A percentile compares a stretch with the other conserved stretches of the same genome.
Conservation (phyloP, 2,113 vertebrate genomes). For the Columba livia region DNA sequence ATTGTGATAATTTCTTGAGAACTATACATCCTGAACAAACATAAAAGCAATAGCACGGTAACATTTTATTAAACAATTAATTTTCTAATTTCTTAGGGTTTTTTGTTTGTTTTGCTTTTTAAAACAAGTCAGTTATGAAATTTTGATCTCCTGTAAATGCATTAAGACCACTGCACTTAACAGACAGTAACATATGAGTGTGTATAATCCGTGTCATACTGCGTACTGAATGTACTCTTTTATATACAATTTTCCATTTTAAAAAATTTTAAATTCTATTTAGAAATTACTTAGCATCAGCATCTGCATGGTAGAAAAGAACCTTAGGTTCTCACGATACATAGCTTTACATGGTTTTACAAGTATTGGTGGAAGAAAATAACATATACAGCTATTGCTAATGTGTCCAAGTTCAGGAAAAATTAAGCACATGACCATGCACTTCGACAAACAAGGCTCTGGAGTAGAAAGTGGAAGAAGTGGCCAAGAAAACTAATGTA, state of each 20-base stretch:
- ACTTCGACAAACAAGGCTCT: not conserved
- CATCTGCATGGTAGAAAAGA: not conserved
- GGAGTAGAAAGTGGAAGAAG: not conserved
- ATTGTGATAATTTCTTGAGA: not conserved
- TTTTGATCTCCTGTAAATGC: not conserved
- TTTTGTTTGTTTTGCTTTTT: not conserved
- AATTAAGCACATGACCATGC: not conserved
- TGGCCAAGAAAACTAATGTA: not conserved
- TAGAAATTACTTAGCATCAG: not conserved
- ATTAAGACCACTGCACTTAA: not conserved
- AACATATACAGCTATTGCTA: not conserved
- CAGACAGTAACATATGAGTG: not conserved
- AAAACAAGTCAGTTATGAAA: not conserved
- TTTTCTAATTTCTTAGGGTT: not conserved
- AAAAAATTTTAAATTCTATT: not conserved
- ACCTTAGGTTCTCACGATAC: not conserved
- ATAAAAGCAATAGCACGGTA: not conserved
- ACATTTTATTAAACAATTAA: not conserved
- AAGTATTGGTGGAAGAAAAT: not conserved
- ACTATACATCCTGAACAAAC: not conserved
- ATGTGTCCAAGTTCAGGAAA: not conserved
- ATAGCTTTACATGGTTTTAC: not conserved
- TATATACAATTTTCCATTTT: not conserved
- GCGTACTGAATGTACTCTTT: not conserved
- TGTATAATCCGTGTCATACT: not conserved